Conservation (phyloP, 1,140 invertebrate species). For the Heliconius eleuchia region DNA sequence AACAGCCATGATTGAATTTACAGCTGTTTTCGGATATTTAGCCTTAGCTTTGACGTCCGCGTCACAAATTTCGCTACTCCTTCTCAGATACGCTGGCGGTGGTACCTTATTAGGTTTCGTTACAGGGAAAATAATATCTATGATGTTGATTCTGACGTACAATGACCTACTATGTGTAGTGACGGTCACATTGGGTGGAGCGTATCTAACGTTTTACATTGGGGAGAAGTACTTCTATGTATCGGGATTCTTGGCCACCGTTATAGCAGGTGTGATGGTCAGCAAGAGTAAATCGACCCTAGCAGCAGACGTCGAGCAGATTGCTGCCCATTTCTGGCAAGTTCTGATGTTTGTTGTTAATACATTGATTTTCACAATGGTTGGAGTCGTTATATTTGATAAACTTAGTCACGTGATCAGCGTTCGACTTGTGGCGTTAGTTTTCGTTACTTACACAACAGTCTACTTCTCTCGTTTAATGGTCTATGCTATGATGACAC, state of each 20-base stretch:
- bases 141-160: constrained; percentile 63
- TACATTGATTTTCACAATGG: constrained; percentile 67
- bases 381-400: constrained; percentile 71
- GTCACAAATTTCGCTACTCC: constrained; percentile 59
- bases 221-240: constrained; percentile 73
- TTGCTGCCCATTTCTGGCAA: constrained; percentile 61
- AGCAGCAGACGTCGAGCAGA: constrained; percentile 64
- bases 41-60: constrained; percentile 57
- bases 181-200: constrained; percentile 58
- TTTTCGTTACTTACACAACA: constrained; percentile 70
- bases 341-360: constrained; percentile 62
- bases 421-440: constrained; percentile 59
- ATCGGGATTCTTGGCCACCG: constrained; percentile 64
- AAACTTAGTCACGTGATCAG: constrained; percentile 59
- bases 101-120: constrained; percentile 61
- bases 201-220: constrained; percentile 70
- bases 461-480: constrained; percentile 66
- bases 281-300: constrained; percentile 64
- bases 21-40: constrained; percentile 62
- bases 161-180: constrained; percentile 65
- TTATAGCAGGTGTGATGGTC: constrained; percentile 64
- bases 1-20: constrained; percentile 71
- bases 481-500: constrained; percentile 64
- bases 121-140: constrained; percentile 57
- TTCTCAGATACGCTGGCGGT: constrained; percentile 63